Evolutionary conservation across 2,797 vertebrate species (phyloP).

Genomic region (Mycteria americana): DNA sequence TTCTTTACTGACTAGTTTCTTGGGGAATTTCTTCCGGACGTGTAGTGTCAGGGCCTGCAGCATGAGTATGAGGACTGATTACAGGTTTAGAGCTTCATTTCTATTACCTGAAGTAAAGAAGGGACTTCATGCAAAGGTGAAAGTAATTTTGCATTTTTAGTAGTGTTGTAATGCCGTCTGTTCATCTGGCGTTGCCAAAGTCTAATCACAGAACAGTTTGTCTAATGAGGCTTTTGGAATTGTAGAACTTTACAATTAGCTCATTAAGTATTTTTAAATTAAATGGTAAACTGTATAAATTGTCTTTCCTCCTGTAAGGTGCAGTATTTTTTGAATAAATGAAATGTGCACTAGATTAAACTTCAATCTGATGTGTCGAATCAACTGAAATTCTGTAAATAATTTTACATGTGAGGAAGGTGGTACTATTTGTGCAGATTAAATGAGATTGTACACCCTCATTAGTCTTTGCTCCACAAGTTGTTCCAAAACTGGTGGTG

Average conservation of each 20-base stretch:
- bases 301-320: neutral
- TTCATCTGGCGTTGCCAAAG: neutral
- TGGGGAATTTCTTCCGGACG: neutral
- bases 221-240: neutral
- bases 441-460: neutral
- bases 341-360: neutral
- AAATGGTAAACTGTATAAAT: neutral
- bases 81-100: neutral
- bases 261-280: neutral
- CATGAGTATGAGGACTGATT: neutral
- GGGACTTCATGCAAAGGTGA: neutral
- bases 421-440: neutral
- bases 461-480: neutral
- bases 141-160: neutral
- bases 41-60: neutral
- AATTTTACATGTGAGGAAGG: neutral
- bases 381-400: neutral
- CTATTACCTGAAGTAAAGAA: neutral
- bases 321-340: neutral
- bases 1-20: neutral
- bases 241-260: rapidly evolving
- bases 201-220: neutral
- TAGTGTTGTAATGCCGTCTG: rapidly evolving
- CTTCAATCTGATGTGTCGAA: neutral
- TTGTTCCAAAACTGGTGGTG: neutral